Conservation (phyloP, 2,888 invertebrate genomes). For the Hypolimnas misippus region DNA sequence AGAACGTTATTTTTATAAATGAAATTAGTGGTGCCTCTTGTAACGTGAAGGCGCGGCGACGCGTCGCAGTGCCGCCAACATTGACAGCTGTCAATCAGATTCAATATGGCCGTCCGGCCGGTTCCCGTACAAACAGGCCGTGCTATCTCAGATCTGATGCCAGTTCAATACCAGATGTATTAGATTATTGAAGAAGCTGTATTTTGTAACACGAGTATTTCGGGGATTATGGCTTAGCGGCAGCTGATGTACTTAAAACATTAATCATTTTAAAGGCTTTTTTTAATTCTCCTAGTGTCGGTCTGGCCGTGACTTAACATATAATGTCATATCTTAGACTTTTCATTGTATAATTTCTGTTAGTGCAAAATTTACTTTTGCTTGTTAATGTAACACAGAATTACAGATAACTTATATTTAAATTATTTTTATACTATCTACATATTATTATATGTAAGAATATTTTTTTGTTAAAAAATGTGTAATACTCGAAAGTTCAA, state of each 20-base stretch:
- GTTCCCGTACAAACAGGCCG: constrained; percentile 60
- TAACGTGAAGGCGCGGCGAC: constrained; percentile 73
- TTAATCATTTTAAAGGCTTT: constrained; percentile 29
- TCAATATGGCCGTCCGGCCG: constrained; percentile 79
- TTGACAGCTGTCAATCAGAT: constrained; percentile 84
- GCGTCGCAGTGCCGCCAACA: constrained; percentile 81
- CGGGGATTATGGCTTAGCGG: constrained; percentile 35
- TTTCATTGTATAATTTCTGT: too few relatives aligned
- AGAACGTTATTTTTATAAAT: constrained; percentile 39
- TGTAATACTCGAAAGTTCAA: too few relatives aligned
- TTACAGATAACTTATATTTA: too few relatives aligned
- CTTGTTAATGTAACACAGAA: too few relatives aligned
- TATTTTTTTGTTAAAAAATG: too few relatives aligned
- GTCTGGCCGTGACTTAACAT: neutral
- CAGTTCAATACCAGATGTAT: constrained; percentile 56
- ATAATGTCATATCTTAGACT: too few relatives aligned
- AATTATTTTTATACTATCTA: too few relatives aligned
- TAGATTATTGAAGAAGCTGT: constrained; percentile 55
- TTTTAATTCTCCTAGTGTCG: neutral
- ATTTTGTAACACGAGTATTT: constrained; percentile 46
- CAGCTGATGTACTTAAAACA: constrained; percentile 23
- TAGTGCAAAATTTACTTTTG: too few relatives aligned
- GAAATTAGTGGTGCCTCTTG: constrained; percentile 66
- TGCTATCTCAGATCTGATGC: constrained; percentile 58
- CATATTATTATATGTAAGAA: too few relatives aligned